Evolutionary conservation across 2,888 invertebrate genomes (phyloP).

Genomic region (Kuschelorhynchus macadamiae): DNA sequence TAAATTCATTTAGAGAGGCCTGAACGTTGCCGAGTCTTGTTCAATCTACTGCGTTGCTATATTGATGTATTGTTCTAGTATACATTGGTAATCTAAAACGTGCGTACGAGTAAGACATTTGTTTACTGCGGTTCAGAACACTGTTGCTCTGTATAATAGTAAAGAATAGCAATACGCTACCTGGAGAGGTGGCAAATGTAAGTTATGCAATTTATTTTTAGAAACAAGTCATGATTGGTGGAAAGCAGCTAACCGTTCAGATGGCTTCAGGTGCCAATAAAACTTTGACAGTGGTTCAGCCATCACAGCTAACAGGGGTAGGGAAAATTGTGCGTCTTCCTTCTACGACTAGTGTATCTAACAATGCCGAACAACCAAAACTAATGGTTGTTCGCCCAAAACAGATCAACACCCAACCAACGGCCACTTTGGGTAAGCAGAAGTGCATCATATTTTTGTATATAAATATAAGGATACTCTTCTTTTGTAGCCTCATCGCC

Average conservation of each 20-base stretch:
- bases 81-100: too few relatives aligned
- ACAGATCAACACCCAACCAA: constrained; percentile 66
- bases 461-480: neutral
- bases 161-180: neutral
- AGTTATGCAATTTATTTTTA: constrained; percentile 55
- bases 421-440: constrained; percentile 70
- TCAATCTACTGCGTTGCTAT: too few relatives aligned
- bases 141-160: neutral
- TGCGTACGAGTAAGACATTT: too few relatives aligned
- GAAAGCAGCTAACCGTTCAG: constrained; percentile 81
- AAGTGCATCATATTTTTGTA: neutral
- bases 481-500: constrained; percentile 69
- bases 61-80: too few relatives aligned
- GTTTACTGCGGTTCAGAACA: too few relatives aligned
- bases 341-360: constrained; percentile 61
- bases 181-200: neutral
- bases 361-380: constrained; percentile 64
- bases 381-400: constrained; percentile 72
- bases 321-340: constrained; percentile 66
- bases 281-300: constrained; percentile 74
- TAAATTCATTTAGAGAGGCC: too few relatives aligned
- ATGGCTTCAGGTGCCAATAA: constrained; percentile 75
- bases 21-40: too few relatives aligned
- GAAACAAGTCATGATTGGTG: constrained; percentile 78
- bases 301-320: constrained; percentile 60